These are phyloP conservation scores for Spilosoma lubricipeda DNA, from an alignment of 2,888 invertebrate genomes.

Conservation along the genomic window DNA sequence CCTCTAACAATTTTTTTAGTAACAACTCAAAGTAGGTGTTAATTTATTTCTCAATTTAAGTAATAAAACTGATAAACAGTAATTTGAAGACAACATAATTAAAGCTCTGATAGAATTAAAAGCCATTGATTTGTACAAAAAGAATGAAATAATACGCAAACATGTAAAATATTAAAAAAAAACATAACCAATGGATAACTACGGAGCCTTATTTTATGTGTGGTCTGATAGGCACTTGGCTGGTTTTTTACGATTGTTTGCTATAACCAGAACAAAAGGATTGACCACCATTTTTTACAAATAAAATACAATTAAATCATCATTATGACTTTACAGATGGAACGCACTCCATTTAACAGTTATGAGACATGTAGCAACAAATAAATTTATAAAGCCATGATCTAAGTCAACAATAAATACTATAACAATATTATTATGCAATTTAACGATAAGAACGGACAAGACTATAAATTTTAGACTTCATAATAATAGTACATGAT, in stretches of 20 bases:
- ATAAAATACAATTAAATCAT: too few relatives aligned
- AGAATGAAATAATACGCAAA: too few relatives aligned
- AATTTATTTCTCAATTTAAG: neutral
- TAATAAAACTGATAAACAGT: neutral
- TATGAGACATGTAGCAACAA: slow-evolving; percentile 8
- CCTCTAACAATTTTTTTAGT: too few relatives aligned
- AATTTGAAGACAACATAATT: neutral
- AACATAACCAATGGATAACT: too few relatives aligned
- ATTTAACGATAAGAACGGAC: slow-evolving; percentile 30
- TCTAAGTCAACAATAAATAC: slow-evolving; percentile 10
- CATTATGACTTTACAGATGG: neutral
- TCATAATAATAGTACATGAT: slow-evolving; percentile 29
- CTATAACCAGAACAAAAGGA: too few relatives aligned
- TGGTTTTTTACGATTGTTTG: too few relatives aligned
- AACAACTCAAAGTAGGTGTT: too few relatives aligned
- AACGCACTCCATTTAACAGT: neutral
- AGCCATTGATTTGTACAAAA: neutral
- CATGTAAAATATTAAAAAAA: too few relatives aligned
- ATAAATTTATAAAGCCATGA: slow-evolving; percentile 13
- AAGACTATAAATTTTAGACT: slow-evolving; percentile 35
- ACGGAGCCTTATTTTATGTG: too few relatives aligned
- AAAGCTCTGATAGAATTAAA: neutral
- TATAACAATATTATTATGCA: slow-evolving; percentile 16
- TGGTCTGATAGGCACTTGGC: too few relatives aligned
- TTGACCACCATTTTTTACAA: too few relatives aligned